Percentiles rank a stretch among this genome's conserved stretches.
phyloP scores from a whole-genome alignment of 2,797 vertebrate species.

The Danio kyathit region DNA sequence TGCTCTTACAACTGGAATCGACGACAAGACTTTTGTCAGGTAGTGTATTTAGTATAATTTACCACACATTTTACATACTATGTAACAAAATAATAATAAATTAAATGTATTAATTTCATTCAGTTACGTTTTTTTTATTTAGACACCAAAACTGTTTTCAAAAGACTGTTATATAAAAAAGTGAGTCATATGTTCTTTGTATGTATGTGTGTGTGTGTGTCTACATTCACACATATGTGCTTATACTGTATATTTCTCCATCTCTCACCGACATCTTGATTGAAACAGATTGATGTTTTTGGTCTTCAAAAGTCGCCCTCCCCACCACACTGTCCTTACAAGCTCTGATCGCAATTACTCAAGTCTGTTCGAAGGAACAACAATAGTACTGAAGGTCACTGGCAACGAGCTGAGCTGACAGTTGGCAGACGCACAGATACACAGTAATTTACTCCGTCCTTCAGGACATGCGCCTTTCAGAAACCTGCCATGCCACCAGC shows the following conservation, averaged over 20 bases:
- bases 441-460: conserved; percentile 48
- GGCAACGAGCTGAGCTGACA: conserved; percentile 13
- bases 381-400: conserved; percentile 39
- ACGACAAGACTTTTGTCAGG: no score
- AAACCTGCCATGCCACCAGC: conserved; percentile 22
- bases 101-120: no score
- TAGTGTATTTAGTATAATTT: no score
- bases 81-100: no score
- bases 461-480: conserved; percentile 42
- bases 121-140: no score
- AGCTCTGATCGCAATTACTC: conserved; percentile 47
- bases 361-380: conserved; percentile 36
- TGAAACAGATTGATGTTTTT: conserved; percentile 39
- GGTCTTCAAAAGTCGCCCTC: conserved; percentile 4
- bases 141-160: no score
- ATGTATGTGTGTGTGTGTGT: no score
- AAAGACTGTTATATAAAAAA: no score
- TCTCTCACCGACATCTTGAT: conserved; percentile 20
- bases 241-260: not conserved
- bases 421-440: conserved; percentile 37
- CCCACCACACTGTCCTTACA: conserved; percentile 24
- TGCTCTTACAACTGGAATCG: no score
- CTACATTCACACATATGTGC: no score
- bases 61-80: no score
- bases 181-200: no score